phyloP scores from a whole-genome alignment of 2,113 vertebrate species.

The Agelaius tricolor region DNA sequence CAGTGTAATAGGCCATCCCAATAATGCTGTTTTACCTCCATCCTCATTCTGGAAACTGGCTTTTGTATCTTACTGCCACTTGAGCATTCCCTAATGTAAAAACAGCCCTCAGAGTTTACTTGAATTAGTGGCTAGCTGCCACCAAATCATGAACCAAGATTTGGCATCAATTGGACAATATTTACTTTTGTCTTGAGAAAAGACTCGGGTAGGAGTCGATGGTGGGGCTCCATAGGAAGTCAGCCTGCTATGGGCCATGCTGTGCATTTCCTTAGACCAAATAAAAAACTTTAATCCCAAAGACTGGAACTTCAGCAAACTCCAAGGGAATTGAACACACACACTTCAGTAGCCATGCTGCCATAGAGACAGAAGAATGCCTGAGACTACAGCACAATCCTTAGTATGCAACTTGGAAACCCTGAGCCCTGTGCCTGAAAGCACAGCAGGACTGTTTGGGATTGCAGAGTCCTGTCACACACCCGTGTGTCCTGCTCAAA shows the following conservation, averaged over 20 bases:
- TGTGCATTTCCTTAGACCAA: neutral
- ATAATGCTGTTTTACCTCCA: neutral
- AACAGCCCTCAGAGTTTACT: neutral
- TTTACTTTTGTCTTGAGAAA: neutral
- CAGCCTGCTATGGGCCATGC: neutral
- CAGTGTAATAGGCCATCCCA: neutral
- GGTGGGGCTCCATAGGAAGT: neutral
- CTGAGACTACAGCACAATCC: neutral
- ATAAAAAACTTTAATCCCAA: neutral
- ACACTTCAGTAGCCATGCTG: neutral
- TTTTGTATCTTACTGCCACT: neutral
- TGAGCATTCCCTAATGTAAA: neutral
- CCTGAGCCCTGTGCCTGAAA: neutral
- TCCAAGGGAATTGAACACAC: neutral
- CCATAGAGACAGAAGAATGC: neutral
- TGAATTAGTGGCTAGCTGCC: constrained; percentile 18
- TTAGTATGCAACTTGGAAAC: neutral
- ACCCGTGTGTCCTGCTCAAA: neutral
- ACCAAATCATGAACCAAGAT: neutral
- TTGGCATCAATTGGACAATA: neutral
- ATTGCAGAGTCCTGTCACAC: neutral
- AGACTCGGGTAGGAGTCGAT: neutral
- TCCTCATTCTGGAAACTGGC: constrained; percentile 1
- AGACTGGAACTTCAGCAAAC: neutral
- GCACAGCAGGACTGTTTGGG: neutral